Evolutionary conservation across 2,888 invertebrate genomes (phyloP), one percentile per base, ranked within the genome.

Genomic region (Callinectes sapidus): DNA sequence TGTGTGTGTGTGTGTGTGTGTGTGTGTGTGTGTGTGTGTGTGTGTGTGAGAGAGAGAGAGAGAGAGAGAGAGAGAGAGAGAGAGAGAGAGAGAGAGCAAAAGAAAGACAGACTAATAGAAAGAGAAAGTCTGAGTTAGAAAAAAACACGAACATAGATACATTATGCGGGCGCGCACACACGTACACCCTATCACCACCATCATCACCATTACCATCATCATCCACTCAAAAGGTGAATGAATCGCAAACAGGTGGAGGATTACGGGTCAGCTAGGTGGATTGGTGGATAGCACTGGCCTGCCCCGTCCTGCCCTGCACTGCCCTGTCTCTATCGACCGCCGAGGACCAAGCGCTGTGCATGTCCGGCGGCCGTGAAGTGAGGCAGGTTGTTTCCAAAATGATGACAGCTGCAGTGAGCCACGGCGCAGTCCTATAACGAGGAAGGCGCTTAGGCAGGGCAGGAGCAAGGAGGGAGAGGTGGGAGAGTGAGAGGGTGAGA

Each of bases 1-100:
- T 14, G 87, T 87, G 87, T 87, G 87, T 87, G 87, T 87, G 87
- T 87, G 87, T 87, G 87, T 87, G 87, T 87, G 87, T 48, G 87
- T 48, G 87, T 48, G 87, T 48, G 87, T 48, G 48, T 48, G 48
- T 48, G 87, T 48, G 87, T 87, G 87, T 87, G 87, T 87, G 87
- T 87, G 71, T 71, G 28, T 71, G 71, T 71, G 71, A 28, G 71
- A 28, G 71, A 2, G 28, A n/a, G 71, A n/a, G 71, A n/a, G 71
- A n/a, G 85, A 85, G 85, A 85, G 85, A 85, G 85, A 85, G 85
- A 85, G 85, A 85, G 85, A 85, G 85, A 85, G 85, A 85, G 85
- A 85, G 85, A 61, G 61, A 61, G 61, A 61, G 61, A 71, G 28
- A 71, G n/a, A 71, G 28, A 71, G 71, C 39, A 42, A 86, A 42